These are phyloP conservation scores for Ellobius talpinus DNA, from an alignment of 2,113 vertebrate genomes.

Conservation along the genomic window DNA sequence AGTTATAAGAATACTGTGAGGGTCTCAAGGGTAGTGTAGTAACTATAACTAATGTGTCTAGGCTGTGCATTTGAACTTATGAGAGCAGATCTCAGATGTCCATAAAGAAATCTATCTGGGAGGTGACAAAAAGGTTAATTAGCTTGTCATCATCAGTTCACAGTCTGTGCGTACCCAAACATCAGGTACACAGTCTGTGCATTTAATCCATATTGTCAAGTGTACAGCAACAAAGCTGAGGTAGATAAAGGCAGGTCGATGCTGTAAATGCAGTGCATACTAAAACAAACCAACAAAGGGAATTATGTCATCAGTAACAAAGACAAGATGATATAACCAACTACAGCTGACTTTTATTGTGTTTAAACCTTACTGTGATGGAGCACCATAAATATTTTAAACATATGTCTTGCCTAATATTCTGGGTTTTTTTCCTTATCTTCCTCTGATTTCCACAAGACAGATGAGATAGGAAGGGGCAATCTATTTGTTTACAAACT, in stretches of 20 bases:
- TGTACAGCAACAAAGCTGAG: neutral
- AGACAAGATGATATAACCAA: neutral
- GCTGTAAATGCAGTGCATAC: neutral
- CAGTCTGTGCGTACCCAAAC: neutral
- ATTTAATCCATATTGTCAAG: neutral
- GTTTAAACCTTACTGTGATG: neutral
- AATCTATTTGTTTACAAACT: neutral
- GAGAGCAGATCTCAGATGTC: neutral
- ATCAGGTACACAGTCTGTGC: neutral
- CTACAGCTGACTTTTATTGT: neutral
- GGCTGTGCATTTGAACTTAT: neutral
- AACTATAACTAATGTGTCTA: neutral
- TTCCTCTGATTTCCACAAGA: neutral
- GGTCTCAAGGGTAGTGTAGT: neutral
- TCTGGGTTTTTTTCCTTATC: neutral
- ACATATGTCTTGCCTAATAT: neutral
- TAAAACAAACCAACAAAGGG: neutral
- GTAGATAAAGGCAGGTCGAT: neutral
- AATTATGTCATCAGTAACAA: neutral
- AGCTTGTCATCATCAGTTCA: neutral
- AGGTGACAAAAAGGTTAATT: neutral
- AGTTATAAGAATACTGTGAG: neutral
- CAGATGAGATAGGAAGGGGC: neutral
- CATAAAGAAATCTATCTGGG: neutral
- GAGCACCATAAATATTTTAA: neutral